These are phyloP conservation scores for Drosophila quinaria DNA, from an alignment of 2,888 invertebrate genomes.

Conservation along the genomic window DNA sequence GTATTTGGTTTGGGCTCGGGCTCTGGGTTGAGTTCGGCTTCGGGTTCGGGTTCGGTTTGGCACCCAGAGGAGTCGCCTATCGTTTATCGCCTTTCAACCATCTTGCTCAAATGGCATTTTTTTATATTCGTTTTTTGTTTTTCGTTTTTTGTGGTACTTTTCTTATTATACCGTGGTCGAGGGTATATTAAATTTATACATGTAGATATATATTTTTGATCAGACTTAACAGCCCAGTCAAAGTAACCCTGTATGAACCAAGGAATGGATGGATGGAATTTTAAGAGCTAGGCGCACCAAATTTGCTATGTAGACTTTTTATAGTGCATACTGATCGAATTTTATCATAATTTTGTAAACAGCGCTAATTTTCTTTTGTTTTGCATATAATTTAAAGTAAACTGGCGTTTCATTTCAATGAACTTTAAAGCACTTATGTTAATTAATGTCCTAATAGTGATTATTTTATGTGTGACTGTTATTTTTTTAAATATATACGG, in stretches of 20 bases:
- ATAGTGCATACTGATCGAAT: no score
- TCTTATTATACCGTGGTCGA: background rate
- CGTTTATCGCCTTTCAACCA: constrained; percentile 68
- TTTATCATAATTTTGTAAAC: no score
- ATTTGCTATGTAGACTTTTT: background rate
- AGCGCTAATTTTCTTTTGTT: no score
- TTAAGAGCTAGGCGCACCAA: constrained; percentile 1
- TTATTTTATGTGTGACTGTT: no score
- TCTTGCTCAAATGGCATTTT: constrained; percentile 77
- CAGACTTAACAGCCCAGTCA: background rate
- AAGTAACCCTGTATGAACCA: background rate
- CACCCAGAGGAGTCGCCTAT: constrained; percentile 68
- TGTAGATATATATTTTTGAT: background rate
- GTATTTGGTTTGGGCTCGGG: constrained; percentile 38
- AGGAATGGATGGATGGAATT: background rate
- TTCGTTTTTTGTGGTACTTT: background rate
- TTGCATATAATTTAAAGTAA: no score
- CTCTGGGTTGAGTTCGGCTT: constrained; percentile 19
- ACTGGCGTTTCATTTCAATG: no score
- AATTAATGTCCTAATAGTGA: no score
- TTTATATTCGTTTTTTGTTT: constrained; percentile 32
- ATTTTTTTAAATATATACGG: no score
- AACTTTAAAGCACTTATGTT: no score
- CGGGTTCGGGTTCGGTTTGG: constrained; percentile 52
- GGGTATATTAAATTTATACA: background rate